Conservation (phyloP, 2,888 invertebrate species). For the Molorchus minor region DNA sequence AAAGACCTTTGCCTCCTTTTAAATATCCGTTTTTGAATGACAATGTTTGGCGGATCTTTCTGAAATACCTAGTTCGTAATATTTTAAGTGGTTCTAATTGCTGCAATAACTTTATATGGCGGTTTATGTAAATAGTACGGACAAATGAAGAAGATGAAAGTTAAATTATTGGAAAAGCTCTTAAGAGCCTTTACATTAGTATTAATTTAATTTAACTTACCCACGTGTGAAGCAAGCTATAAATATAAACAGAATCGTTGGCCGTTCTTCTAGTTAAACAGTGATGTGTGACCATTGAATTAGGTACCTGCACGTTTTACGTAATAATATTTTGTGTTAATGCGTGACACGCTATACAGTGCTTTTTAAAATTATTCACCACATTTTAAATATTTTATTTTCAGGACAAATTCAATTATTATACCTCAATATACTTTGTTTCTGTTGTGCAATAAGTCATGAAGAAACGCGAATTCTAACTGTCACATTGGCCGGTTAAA, state of each 20-base stretch:
- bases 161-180: constrained; percentile 10
- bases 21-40: too few relatives aligned
- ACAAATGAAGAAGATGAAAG: constrained; percentile 19
- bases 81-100: constrained; percentile 10
- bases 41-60: not conserved
- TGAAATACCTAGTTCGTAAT: not conserved
- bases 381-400: too few relatives aligned
- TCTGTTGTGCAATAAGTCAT: too few relatives aligned
- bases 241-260: constrained; percentile 1
- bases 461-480: too few relatives aligned
- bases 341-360: too few relatives aligned
- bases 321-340: too few relatives aligned
- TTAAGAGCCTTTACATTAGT: constrained; percentile 13
- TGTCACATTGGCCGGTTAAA: too few relatives aligned
- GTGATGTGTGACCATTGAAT: not conserved
- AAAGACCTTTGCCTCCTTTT: too few relatives aligned
- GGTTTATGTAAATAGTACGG: constrained; percentile 5
- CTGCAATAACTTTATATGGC: constrained; percentile 7
- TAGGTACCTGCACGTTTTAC: too few relatives aligned
- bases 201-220: constrained; percentile 21
- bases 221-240: constrained; percentile 1
- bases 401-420: too few relatives aligned
- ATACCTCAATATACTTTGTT: too few relatives aligned
- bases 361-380: too few relatives aligned
- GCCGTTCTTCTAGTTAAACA: not conserved